A percentile compares a stretch with the other conserved stretches of the same genome.
These are phyloP conservation scores for Xiphophorus couchianus DNA, from an alignment of 2,113 vertebrate species.

Conservation along the genomic window DNA sequence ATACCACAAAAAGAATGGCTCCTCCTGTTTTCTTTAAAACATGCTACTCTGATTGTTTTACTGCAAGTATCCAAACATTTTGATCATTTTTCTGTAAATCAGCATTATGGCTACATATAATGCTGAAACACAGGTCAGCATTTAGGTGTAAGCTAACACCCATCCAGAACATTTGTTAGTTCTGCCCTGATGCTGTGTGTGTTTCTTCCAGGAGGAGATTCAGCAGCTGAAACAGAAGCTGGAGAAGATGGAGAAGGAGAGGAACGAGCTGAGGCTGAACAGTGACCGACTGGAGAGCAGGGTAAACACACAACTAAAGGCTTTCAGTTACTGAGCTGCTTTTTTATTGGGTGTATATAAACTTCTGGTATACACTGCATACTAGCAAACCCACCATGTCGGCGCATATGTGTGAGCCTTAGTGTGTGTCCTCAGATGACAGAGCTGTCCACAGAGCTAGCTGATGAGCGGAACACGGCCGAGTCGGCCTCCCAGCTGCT, in stretches of 20 bases:
- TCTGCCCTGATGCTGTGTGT: no score
- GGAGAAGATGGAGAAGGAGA: conserved; percentile 94
- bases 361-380: no score
- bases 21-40: not conserved
- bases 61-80: not conserved
- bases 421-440: conserved; percentile 82
- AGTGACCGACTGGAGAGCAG: conserved; percentile 93
- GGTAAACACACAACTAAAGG: conserved; percentile 48
- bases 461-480: conserved; percentile 92
- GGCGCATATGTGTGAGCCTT: not conserved
- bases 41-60: not conserved
- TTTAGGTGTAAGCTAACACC: no score
- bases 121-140: not conserved
- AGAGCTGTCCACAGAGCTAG: conserved; percentile 91
- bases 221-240: conserved; percentile 89
- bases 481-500: conserved; percentile 96
- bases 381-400: not conserved
- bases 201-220: conserved; percentile 89
- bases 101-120: not conserved
- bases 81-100: not conserved
- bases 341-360: not conserved
- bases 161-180: no score
- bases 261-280: conserved; percentile 93
- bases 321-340: no score
- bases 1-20: no score